Conservation (phyloP, 2,888 invertebrate species). For the Amblyjoppa proteus region DNA sequence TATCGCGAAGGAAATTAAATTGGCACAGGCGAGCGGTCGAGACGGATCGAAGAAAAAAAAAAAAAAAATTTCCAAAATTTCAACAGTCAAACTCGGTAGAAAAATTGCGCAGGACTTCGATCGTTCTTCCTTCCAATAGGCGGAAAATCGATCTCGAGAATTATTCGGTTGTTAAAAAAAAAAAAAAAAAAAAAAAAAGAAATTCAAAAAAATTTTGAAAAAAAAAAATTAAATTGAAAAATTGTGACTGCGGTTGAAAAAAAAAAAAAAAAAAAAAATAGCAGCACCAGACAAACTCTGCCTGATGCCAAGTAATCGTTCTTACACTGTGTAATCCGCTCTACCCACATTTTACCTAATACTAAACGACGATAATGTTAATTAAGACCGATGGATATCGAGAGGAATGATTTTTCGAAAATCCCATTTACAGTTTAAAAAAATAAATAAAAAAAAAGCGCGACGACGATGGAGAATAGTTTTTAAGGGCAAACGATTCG, state of each 20-base stretch:
- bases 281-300: conserved; percentile 17
- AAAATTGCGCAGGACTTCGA: conserved; percentile 33
- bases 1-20: conserved; percentile 26
- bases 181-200: conserved; percentile 47
- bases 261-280: conserved; percentile 2
- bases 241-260: conserved; percentile 1
- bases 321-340: conserved; percentile 51
- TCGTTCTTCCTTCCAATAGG: conserved; percentile 45
- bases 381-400: conserved; percentile 44
- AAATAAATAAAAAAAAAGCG: conserved; percentile 40
- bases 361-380: conserved; percentile 48
- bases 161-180: conserved; percentile 26
- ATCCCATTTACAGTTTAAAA: neutral
- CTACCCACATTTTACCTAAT: conserved; percentile 48
- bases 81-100: conserved; percentile 53
- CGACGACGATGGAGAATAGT: conserved; percentile 57
- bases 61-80: conserved; percentile 42
- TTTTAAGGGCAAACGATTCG: conserved; percentile 57
- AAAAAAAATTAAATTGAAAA: conserved; percentile 19
- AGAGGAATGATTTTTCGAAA: conserved; percentile 17
- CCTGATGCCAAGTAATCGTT: conserved; percentile 40
- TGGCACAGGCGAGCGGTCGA: conserved; percentile 6
- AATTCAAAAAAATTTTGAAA: conserved; percentile 18
- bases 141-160: neutral
- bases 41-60: conserved; percentile 43